Base-by-base conservation (phyloP, 2,888 invertebrate species). In the Oegoconia quadripuncta region DNA sequence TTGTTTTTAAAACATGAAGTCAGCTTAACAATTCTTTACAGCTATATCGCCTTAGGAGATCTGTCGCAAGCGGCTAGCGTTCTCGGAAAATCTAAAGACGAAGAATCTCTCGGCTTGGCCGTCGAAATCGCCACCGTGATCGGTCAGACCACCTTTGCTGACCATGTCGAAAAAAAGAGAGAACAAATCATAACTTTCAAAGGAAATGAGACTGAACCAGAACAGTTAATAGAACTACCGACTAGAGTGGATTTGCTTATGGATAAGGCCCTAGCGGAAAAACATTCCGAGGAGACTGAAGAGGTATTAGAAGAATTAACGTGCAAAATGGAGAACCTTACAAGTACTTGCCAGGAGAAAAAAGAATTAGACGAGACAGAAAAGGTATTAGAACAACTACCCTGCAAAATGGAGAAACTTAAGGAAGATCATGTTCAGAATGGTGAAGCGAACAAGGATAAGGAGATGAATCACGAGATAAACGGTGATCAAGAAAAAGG, bases 11-110 rank as follows among this genome's bases (percentile, higher is more conserved):
- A 18, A 11, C 6, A 20, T 17, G 17, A 20, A 3, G 11, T 18
- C 11, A 11, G 16, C 17, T 11, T n/a, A 7, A 9, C 27, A 8
- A 26, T n/a, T 20, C 15, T 22, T 27, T 44, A 77, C 71, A 93
- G 93, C 59, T 84, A 88, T 48, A 74, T 93, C 9, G 89, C 87
- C 8, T 64, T 90, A 33, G 90, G 89, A 14, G 77, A 92, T 27
- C 74, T 90, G 3, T 79, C 88, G n/a, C 82, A 90, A 55, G 93
- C 93, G 0, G 90, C 92, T 0, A 79, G 88, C 41, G 52, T 81
- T 1, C 75, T 94, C 16, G 82, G 90, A n/a, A 84, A 89, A 18
- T 79, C 90, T 16, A 73, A 71, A 2, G 88, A 91, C 34, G 60
- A 88, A n/a, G 72, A 84, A 0, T 72, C 79, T 30, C 73, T 93